Evolutionary conservation across 2,797 vertebrate species (phyloP).

Genomic region (Naso thynnoides): DNA sequence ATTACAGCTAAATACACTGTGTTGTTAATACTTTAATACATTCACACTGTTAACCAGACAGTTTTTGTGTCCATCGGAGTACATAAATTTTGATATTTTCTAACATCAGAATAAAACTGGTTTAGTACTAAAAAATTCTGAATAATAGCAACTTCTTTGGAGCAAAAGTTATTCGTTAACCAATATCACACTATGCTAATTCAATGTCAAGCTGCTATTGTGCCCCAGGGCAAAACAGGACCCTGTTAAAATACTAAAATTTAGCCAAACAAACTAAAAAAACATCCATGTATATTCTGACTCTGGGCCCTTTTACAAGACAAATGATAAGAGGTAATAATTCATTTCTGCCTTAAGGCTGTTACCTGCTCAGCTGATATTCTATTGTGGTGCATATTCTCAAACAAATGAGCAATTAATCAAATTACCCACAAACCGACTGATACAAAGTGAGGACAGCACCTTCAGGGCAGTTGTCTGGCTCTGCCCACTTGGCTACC

Average conservation of each 20-base stretch:
- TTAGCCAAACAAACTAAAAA: constrained; percentile 4
- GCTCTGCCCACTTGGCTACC: neutral
- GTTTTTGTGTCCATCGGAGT: neutral
- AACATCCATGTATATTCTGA: neutral
- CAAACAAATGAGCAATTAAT: neutral
- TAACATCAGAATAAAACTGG: neutral
- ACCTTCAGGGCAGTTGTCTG: neutral
- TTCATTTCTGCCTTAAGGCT: constrained; percentile 1
- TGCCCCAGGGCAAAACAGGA: neutral
- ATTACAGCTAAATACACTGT: neutral
- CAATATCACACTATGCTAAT: neutral
- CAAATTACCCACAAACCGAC: neutral
- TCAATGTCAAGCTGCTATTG: neutral
- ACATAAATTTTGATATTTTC: neutral
- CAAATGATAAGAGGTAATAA: neutral
- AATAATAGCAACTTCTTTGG: neutral
- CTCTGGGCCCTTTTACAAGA: neutral
- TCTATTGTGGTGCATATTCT: neutral
- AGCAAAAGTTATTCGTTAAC: neutral
- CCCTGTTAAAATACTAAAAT: neutral
- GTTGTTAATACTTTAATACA: neutral
- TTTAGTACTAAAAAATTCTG: too few relatives aligned
- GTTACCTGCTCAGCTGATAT: neutral
- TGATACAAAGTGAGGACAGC: neutral
- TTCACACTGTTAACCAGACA: neutral